Evolutionary conservation across 2,888 invertebrate genomes (phyloP).

Genomic region (Dicycla oo): DNA sequence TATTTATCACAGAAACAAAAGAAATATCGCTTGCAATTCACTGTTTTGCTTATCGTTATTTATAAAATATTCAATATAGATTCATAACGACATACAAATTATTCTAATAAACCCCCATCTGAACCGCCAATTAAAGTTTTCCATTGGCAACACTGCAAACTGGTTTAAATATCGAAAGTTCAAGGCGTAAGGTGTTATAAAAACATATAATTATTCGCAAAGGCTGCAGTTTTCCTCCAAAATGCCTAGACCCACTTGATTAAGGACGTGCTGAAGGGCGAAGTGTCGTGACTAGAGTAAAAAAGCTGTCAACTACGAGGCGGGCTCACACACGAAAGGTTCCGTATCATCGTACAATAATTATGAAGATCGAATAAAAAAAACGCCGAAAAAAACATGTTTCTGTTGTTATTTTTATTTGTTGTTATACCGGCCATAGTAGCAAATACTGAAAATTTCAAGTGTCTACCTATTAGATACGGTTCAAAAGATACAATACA

Average conservation of each 20-base stretch:
- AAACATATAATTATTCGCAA: conserved; percentile 57
- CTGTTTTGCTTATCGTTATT: too few species aligned
- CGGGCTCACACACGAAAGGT: not conserved
- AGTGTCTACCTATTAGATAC: not conserved
- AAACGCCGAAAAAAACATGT: not conserved
- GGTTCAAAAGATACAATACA: not conserved
- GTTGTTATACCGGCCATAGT: too few species aligned
- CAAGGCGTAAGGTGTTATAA: conserved; percentile 49
- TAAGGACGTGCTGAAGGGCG: conserved; percentile 68
- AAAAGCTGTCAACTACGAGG: not conserved
- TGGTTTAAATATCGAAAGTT: conserved; percentile 43
- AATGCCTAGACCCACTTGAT: conserved; percentile 82
- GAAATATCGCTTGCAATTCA: too few species aligned
- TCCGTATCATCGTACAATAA: not conserved
- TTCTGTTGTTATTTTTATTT: not conserved
- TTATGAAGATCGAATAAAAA: not conserved
- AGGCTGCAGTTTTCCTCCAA: conserved; percentile 77
- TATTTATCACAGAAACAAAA: too few species aligned
- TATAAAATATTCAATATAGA: not conserved
- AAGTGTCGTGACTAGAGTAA: conserved; percentile 53
- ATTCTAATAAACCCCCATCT: conserved; percentile 21
- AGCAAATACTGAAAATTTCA: too few species aligned
- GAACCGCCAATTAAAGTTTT: not conserved
- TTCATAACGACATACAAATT: not conserved
- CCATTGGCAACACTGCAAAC: conserved; percentile 25